A percentile compares a stretch with the other conserved stretches of the same genome.
These are phyloP conservation scores for Potamarius usumacintae DNA, from an alignment of 2,113 vertebrate species.

Conservation along the genomic window DNA sequence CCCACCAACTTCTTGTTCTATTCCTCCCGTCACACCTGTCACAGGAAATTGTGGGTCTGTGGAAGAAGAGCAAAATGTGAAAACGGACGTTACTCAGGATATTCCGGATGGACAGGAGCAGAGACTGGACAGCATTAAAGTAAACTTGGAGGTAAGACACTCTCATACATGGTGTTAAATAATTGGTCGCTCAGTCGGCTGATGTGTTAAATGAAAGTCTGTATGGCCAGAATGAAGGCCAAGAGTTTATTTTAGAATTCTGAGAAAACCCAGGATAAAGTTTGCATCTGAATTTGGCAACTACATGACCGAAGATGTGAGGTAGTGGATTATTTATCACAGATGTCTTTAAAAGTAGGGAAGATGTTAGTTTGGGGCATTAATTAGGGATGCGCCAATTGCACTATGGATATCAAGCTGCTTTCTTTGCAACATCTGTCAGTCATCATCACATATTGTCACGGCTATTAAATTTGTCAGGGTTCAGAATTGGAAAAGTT, in stretches of 20 bases:
- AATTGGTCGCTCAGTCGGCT: not conserved
- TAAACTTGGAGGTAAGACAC: conserved; percentile 43
- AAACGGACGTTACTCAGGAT: not conserved
- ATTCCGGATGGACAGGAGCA: conserved; percentile 9
- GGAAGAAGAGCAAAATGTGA: conserved; percentile 38
- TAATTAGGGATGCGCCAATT: not conserved
- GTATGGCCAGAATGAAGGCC: not conserved
- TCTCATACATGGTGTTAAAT: not conserved
- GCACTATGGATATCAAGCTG: not conserved
- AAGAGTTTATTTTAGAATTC: not conserved
- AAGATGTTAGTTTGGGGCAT: not conserved
- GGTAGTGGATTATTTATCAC: not conserved
- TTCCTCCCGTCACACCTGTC: not conserved
- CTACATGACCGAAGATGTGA: not conserved
- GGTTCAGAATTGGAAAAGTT: not conserved
- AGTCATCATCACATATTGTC: not conserved
- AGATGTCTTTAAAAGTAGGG: not conserved
- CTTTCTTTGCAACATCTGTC: not conserved
- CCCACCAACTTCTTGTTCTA: not conserved
- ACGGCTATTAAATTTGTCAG: not conserved
- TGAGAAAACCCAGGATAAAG: not conserved
- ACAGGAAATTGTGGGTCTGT: conserved; percentile 28
- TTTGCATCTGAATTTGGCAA: not conserved
- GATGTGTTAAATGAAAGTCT: not conserved
- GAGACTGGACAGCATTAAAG: conserved; percentile 6